Base-by-base conservation (phyloP, 2,113 vertebrate genomes). In the Ancistrus triradiatus region DNA sequence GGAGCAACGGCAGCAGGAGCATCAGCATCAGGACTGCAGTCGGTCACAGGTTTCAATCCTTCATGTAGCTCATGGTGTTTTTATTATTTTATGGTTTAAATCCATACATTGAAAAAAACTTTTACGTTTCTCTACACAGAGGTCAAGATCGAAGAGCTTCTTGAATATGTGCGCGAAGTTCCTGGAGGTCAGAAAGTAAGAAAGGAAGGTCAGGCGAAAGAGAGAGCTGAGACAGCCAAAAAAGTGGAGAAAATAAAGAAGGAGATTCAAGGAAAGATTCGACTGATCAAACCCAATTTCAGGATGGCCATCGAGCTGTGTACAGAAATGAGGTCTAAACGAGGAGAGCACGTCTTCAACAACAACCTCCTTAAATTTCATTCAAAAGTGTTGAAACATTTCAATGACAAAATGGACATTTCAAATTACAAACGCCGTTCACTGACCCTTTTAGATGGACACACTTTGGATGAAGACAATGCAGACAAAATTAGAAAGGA, bases 281-380 rank as follows among this genome's bases (percentile, higher is more conserved):
- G 1, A 1, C 2, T 3, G 10, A 7, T 59, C 7, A 1, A 7
- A 0, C 17, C 2, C 19, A 0, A n/a, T 1, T 46, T 13, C 1
- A 8, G 3, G 7, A 2, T 42, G 38, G 38, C 13, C 11, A 6
- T 5, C 17, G 7, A 10, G 6, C 17, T 47, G 13, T 1, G 0
- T 5, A 14, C 9, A 10, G 1, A 59, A 22, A 4, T 35, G 10
- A 31, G 57, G 11, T 22, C 57, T 1, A 21, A 6, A 14, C 46
- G 17, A 33, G 25, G 57, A 0, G 25, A 19, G 9, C 57, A 59
- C 3, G 42, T 59, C 1, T 52, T 52, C 7, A 52, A 52, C 27
- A 31, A 52, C 10, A 17, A 17, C 27, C 35, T 53, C 18, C 51
- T 53, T 0, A 21, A 2, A 4, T 53, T 53, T 35, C 28, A 53